phyloP scores from a whole-genome alignment of 1,140 invertebrate species.

The Lysiphlebus fabarum region DNA sequence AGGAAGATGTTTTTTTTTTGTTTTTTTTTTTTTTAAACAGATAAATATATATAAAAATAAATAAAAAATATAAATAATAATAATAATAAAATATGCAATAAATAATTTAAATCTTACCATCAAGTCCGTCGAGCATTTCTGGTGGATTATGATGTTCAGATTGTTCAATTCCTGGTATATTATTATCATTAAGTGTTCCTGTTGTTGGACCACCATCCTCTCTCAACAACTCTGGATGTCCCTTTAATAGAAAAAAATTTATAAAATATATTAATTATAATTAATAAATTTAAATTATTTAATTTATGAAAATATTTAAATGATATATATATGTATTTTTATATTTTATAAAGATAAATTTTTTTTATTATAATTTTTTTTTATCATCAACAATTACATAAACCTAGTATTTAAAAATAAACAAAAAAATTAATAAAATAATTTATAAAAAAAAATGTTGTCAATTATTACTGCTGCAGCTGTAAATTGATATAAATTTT shows the following conservation, averaged over 20 bases:
- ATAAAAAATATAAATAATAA: constrained; percentile 26
- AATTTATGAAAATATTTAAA: background rate
- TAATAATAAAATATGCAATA: constrained; percentile 27
- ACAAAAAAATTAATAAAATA: too few relatives aligned
- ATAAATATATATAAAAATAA: background rate
- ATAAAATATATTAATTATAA: constrained; percentile 4
- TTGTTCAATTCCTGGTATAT: constrained; percentile 46
- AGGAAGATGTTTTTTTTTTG: background rate
- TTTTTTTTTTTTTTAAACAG: background rate
- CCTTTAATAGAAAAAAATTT: constrained; percentile 40
- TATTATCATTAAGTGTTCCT: constrained; percentile 47
- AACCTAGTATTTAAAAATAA: too few relatives aligned
- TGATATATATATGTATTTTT: background rate
- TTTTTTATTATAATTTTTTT: too few relatives aligned
- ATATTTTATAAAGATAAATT: too few relatives aligned
- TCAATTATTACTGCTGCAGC: too few relatives aligned
- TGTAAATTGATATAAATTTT: too few relatives aligned
- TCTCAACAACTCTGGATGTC: constrained; percentile 47
- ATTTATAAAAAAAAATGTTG: too few relatives aligned
- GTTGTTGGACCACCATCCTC: constrained; percentile 47
- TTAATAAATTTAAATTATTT: background rate
- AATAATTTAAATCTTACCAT: constrained; percentile 49
- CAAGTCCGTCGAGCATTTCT: constrained; percentile 54
- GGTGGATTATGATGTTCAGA: constrained; percentile 53
- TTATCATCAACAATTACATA: too few relatives aligned